Evolutionary conservation across 2,113 vertebrate species (phyloP).

Genomic region (Pedetes capensis): DNA sequence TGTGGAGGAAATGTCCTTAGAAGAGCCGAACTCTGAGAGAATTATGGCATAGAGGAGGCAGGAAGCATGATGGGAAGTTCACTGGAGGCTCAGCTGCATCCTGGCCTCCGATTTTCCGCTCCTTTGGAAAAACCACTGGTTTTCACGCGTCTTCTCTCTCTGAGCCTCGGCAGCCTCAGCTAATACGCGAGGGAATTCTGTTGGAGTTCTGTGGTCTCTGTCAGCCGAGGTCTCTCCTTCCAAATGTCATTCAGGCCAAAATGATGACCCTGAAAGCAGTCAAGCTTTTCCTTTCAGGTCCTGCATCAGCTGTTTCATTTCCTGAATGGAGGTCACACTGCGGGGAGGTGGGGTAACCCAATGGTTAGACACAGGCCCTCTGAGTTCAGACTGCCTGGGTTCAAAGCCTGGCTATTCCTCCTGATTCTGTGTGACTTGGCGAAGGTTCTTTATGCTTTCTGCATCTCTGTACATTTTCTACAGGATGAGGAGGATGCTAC

Average conservation of each 20-base stretch:
- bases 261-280: not conserved
- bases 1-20: not conserved
- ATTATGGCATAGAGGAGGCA: not conserved
- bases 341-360: too few species aligned
- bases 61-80: not conserved
- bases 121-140: not conserved
- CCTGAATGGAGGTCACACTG: not conserved
- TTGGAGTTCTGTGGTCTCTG: not conserved
- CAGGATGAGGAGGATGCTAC: not conserved
- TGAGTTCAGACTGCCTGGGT: not conserved
- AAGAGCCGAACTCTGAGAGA: not conserved
- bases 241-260: not conserved
- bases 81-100: not conserved
- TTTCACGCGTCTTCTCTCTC: not conserved
- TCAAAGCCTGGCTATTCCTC: not conserved
- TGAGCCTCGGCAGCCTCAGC: not conserved
- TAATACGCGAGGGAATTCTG: not conserved
- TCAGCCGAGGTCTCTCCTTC: not conserved
- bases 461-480: not conserved
- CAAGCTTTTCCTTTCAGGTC: not conserved
- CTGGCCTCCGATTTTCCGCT: not conserved
- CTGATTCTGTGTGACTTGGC: not conserved
- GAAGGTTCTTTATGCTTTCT: not conserved
- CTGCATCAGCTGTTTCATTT: not conserved
- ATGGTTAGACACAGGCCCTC: not conserved